phyloP scores from a whole-genome alignment of 1,140 invertebrate genomes.

The Pogonomyrmex barbatus region DNA sequence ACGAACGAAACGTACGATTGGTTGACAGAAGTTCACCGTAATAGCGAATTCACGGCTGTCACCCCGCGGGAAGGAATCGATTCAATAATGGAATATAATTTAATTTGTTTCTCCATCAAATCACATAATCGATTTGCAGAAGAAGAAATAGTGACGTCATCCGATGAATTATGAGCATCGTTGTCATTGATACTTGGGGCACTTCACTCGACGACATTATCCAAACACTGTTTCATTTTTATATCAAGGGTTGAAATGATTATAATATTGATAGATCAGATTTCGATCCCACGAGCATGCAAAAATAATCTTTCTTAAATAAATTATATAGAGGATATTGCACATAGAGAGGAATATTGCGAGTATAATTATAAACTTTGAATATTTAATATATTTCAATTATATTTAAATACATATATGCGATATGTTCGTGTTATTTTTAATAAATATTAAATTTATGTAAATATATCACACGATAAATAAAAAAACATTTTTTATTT shows the following conservation, averaged over 20 bases:
- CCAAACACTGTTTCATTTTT: slow-evolving; percentile 27
- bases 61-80: slow-evolving; percentile 52
- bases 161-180: slow-evolving; percentile 8
- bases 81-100: slow-evolving; percentile 67
- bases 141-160: not conserved
- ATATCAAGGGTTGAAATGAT: slow-evolving; percentile 6
- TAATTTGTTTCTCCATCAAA: slow-evolving; percentile 61
- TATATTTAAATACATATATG: not conserved
- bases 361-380: not conserved
- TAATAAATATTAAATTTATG: not conserved
- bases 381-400: slow-evolving; percentile 6
- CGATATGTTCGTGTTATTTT: not conserved
- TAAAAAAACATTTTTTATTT: not conserved
- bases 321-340: too few species aligned
- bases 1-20: slow-evolving; percentile 58
- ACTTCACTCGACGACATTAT: not conserved
- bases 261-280: not conserved
- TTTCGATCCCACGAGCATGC: not conserved
- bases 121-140: slow-evolving; percentile 31
- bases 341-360: not conserved
- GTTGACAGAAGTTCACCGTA: slow-evolving; percentile 31
- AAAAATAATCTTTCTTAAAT: not conserved
- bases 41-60: slow-evolving; percentile 29
- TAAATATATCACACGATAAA: not conserved
- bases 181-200: slow-evolving; percentile 13